Base-by-base conservation (phyloP, 2,113 vertebrate genomes). In the Cyanocitta stelleri region DNA sequence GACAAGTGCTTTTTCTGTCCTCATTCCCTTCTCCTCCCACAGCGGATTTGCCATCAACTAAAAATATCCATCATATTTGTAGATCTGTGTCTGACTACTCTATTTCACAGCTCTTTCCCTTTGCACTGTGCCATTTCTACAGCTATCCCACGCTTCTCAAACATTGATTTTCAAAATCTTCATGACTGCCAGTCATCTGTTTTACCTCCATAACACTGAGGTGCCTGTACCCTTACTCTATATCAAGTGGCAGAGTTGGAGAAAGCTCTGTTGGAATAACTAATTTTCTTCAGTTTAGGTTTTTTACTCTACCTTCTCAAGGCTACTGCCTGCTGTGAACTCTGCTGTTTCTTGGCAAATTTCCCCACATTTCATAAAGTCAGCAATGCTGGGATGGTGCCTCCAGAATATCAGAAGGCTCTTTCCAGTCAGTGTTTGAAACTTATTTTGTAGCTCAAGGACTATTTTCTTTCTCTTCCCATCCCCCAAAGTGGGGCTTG, bases 1-100 rank as follows among this genome's bases (percentile, higher is more conserved):
- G 93, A 89, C 80, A 95, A 76, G 87, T 94, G 77, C 86, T 96
- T 97, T 97, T 95, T 95, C 74, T 87, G 69, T 95, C 80, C 69
- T 72, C 4, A 0, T 95, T 96, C 73, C 35, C 21, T 89, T 90
- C 59, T 85, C 59, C 90, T 96, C 89, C 92, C 44, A 41, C 76
- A 71, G 79, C 0, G 43, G 73, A 69, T 93, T 95, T 96, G 71
- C 85, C 59, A 46, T 91, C 74, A 64, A n/a, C 95, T 96, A 82
- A 94, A 96, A 95, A 94, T 97, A 95, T 71, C 77, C 37, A 11
- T 84, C 43, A 14, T 95, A 66, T 89, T 92, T 91, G 69, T 94
- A 49, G 87, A 59, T 91, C 77, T 94, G 24, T 84, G 84, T 83
- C 94, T 95, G 90, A 90, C 61, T 91, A 52, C 74, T 96, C 41